A percentile compares a stretch with the other conserved stretches of the same genome.
phyloP scores from a whole-genome alignment of 2,888 invertebrate species.

The Apoda limacodes region DNA sequence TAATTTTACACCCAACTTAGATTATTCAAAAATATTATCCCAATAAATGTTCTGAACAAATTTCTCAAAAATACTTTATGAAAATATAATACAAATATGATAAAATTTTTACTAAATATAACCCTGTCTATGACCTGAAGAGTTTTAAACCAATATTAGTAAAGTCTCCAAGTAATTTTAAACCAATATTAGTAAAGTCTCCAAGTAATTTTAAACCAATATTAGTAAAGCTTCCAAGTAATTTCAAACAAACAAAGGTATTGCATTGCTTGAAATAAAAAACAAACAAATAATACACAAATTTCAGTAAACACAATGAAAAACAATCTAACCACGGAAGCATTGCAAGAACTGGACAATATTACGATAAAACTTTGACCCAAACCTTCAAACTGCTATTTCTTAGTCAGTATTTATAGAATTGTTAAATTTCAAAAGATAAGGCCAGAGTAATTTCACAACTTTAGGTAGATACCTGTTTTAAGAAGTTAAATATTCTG shows the following conservation, averaged over 20 bases:
- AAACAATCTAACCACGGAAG: slow-evolving; percentile 16
- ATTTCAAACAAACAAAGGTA: no score
- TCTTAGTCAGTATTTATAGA: slow-evolving; percentile 21
- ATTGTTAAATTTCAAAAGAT: slow-evolving; percentile 33
- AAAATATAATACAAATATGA: slow-evolving; percentile 70
- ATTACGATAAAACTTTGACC: slow-evolving; percentile 21
- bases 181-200: no score
- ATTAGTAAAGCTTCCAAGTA: no score
- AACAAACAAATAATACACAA: no score
- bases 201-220: no score
- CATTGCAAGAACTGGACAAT: slow-evolving; percentile 14
- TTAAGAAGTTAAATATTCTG: slow-evolving; percentile 17
- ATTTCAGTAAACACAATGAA: slow-evolving; percentile 21
- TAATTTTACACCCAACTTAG: slow-evolving; percentile 59
- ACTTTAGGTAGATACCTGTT: slow-evolving; percentile 41
- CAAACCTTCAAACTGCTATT: slow-evolving; percentile 14
- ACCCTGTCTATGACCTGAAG: slow-evolving; percentile 71
- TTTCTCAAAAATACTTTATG: slow-evolving; percentile 68
- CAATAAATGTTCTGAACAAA: slow-evolving; percentile 66
- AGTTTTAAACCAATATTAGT: slow-evolving; percentile 57
- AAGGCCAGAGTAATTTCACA: slow-evolving; percentile 52
- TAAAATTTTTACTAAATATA: slow-evolving; percentile 71
- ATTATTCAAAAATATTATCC: slow-evolving; percentile 66
- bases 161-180: no score
- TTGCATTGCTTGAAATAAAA: no score